Percentiles rank a stretch among this genome's conserved stretches.
These are phyloP conservation scores for Trisateles emortualis DNA, from an alignment of 2,888 invertebrate genomes.

Conservation along the genomic window DNA sequence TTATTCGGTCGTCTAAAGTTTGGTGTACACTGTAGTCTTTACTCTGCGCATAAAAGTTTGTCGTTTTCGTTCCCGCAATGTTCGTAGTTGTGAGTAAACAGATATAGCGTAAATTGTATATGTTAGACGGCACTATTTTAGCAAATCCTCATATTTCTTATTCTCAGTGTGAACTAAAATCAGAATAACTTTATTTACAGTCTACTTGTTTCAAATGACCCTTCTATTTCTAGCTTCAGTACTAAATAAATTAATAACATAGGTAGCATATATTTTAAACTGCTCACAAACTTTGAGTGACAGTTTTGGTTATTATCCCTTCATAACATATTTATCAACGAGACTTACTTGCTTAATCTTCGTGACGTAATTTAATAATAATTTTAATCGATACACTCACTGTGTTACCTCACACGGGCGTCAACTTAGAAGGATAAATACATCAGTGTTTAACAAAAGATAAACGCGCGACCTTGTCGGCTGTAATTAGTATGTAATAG, in stretches of 20 bases:
- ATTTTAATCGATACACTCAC: constrained; percentile 10
- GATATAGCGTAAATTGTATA: constrained; percentile 29
- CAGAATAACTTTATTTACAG: too few species aligned
- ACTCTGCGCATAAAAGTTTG: constrained; percentile 32
- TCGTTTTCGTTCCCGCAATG: constrained; percentile 20
- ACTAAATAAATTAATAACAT: background rate
- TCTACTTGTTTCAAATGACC: too few species aligned
- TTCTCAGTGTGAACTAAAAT: too few species aligned
- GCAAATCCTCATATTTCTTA: too few species aligned
- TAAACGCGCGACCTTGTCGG: constrained; percentile 28
- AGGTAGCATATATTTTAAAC: constrained; percentile 2
- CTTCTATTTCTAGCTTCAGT: background rate
- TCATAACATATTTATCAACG: constrained; percentile 10
- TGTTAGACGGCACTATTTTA: constrained; percentile 17
- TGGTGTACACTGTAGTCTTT: constrained; percentile 6
- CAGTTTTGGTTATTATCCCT: constrained; percentile 8
- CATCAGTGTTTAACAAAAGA: constrained; percentile 19
- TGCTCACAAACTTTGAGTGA: constrained; percentile 11
- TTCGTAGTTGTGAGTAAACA: constrained; percentile 28
- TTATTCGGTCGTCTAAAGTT: constrained; percentile 32
- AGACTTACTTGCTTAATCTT: background rate
- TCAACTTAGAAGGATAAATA: constrained; percentile 8
- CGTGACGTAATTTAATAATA: constrained; percentile 4
- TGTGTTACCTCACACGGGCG: background rate
- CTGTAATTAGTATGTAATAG: constrained; percentile 48